Evolutionary conservation across 2,888 invertebrate genomes (phyloP), one percentile per base, ranked within the genome.

Genomic region (Euplexia lucipara): DNA sequence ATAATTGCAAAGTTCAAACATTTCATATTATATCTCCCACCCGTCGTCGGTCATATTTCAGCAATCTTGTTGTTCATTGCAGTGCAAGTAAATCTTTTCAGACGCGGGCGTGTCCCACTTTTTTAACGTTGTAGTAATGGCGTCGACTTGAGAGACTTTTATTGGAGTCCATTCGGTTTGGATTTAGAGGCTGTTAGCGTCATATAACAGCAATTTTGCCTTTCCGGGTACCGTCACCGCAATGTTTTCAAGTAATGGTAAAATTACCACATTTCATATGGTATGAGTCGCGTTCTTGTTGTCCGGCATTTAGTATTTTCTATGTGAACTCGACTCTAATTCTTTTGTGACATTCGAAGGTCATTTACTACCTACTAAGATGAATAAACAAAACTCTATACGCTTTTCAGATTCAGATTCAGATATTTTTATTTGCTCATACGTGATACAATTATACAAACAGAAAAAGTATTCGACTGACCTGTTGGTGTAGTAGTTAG

Each of bases 141-240:
- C 82, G 81, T 76, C 72, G 81, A 85, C 86, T 86, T 86, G 79
- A 85, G 82, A 78, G 75, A 85, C 83, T 88, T 90, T 91, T 88
- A 90, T 90, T 87, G 79, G 77, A 88, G 87, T 88, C 85, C 85
- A 88, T 90, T 90, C 83, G 76, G 84, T 83, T 67, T 83, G 86
- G 85, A 89, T 88, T 88, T 88, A 90, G 83, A 66, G 87, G 86
- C 87, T 86, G 86, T 90, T 88, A 86, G 82, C 84, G 86, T 86
- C 87, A 78, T 85, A 86, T 87, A 87, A 86, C 83, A 85, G 83
- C 83, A 86, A 86, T 89, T 87, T 82, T 78, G 83, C 79, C 82
- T 80, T 82, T 78, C 68, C 84, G 78, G 78, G 68, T 67, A 78
- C 78, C 79, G 70, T 56, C 73, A 76, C 70, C 80, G 86, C 82